phyloP scores from a whole-genome alignment of 2,113 vertebrate species.

The Morone chrysops region DNA sequence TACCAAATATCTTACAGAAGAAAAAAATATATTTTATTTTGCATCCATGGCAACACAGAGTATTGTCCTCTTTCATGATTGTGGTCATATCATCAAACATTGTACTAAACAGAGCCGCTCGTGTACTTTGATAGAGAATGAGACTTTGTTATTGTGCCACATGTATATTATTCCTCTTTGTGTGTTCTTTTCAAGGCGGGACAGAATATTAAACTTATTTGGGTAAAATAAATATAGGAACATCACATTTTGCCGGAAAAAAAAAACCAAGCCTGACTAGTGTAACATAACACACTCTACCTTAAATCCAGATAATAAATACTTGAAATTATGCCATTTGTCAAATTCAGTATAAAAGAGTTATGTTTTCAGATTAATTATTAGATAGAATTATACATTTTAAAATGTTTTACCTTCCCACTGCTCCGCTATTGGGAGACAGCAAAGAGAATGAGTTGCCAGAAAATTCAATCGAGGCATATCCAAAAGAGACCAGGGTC shows the following conservation, averaged over 20 bases:
- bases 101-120: constrained; percentile 58
- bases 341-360: constrained; percentile 51
- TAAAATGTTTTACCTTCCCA: constrained; percentile 51
- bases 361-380: constrained; percentile 45
- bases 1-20: constrained; percentile 17
- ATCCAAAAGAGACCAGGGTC: constrained; percentile 70
- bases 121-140: constrained; percentile 56
- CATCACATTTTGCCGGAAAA: neutral
- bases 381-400: constrained; percentile 52
- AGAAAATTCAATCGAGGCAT: constrained; percentile 75
- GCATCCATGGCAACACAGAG: constrained; percentile 51
- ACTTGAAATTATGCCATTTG: neutral
- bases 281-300: constrained; percentile 13
- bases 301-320: constrained; percentile 7
- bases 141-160: constrained; percentile 62
- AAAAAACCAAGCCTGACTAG: neutral
- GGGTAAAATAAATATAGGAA: constrained; percentile 31
- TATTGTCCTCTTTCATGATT: constrained; percentile 50
- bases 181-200: constrained; percentile 57
- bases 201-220: constrained; percentile 46
- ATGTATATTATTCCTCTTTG: constrained; percentile 56
- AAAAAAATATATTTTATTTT: constrained; percentile 32
- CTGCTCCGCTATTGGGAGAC: constrained; percentile 55
- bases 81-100: constrained; percentile 66
- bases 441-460: constrained; percentile 64